Evolutionary conservation across 1,140 invertebrate genomes (phyloP).

Genomic region (Helicoverpa armigera): DNA sequence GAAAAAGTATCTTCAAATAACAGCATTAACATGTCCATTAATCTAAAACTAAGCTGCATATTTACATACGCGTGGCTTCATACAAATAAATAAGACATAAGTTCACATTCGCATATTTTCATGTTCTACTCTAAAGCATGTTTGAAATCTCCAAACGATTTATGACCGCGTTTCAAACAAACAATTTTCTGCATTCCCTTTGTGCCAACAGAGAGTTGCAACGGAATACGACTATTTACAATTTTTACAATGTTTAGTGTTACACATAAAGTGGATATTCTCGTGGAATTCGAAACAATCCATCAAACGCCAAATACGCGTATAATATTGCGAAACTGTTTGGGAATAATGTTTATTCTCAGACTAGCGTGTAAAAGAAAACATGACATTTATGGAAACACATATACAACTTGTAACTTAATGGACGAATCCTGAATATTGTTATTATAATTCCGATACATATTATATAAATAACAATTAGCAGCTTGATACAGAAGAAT

Average conservation of each 20-base stretch:
- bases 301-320: too few species aligned
- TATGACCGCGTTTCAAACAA: constrained; percentile 29
- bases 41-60: constrained; percentile 4
- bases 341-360: too few species aligned
- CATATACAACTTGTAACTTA: too few species aligned
- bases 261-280: background rate
- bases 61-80: background rate
- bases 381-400: too few species aligned
- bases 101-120: constrained; percentile 13
- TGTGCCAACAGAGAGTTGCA: background rate
- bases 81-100: constrained; percentile 11
- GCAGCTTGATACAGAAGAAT: too few species aligned
- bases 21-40: constrained; percentile 4
- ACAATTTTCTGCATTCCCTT: constrained; percentile 41
- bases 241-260: background rate
- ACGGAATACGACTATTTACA: background rate
- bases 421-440: too few species aligned
- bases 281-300: too few species aligned
- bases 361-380: too few species aligned
- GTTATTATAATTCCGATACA: too few species aligned
- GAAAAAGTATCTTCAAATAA: background rate
- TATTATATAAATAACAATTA: too few species aligned
- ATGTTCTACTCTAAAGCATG: constrained; percentile 13
- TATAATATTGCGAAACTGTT: too few species aligned
- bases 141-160: constrained; percentile 41